Evolutionary conservation across 1,140 invertebrate genomes (phyloP).

Genomic region (Babylonia areolata): DNA sequence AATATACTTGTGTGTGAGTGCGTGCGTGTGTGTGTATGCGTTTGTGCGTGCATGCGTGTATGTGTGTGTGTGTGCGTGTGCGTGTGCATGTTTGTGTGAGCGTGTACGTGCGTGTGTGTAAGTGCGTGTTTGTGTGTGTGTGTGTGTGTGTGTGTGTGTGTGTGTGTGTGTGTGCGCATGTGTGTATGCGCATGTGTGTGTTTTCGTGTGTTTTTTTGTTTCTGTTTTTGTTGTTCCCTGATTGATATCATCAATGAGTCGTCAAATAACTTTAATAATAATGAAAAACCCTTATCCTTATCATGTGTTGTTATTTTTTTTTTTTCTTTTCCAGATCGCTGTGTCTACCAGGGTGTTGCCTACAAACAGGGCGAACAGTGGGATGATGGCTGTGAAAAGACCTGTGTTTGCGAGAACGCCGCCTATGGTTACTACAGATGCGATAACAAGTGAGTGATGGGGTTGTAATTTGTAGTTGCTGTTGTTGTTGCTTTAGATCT

Average conservation of each 20-base stretch:
- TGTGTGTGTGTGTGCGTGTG: slow-evolving; percentile 1
- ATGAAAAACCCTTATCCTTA: too few relatives aligned
- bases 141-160: slow-evolving; percentile 20
- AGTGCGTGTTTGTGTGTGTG: neutral
- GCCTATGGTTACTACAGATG: slow-evolving; percentile 66
- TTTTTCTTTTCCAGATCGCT: slow-evolving; percentile 43
- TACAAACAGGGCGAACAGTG: slow-evolving; percentile 57
- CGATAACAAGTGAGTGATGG: slow-evolving; percentile 52
- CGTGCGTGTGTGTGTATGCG: slow-evolving; percentile 7
- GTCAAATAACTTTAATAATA: too few relatives aligned
- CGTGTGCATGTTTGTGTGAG: neutral
- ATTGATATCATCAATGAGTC: too few relatives aligned
- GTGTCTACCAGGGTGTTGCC: slow-evolving; percentile 53
- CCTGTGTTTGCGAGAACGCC: slow-evolving; percentile 61
- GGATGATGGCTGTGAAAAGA: slow-evolving; percentile 58
- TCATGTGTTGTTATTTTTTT: neutral
- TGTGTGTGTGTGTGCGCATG: neutral
- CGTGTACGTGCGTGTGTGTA: neutral
- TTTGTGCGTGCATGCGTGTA: neutral
- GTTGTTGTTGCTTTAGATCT: too few relatives aligned
- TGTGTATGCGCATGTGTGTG: neutral
- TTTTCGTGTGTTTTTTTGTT: neutral
- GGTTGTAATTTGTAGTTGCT: too few relatives aligned
- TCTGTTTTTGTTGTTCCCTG: too few relatives aligned
- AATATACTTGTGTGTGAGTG: neutral